phyloP scores from a whole-genome alignment of 2,113 vertebrate genomes.

The Hystrix cristata region DNA sequence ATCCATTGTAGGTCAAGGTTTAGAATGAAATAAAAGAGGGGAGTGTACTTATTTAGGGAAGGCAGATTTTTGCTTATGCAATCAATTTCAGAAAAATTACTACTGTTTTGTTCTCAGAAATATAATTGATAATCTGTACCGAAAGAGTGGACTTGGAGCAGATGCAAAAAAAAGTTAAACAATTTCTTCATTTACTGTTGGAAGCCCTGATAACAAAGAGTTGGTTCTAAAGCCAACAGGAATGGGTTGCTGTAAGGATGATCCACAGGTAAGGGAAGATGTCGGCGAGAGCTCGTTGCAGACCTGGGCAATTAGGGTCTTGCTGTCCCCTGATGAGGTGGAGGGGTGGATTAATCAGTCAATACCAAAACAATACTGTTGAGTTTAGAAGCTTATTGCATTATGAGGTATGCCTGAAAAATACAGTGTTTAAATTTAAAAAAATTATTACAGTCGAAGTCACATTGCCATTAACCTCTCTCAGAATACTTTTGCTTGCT shows the following conservation, averaged over 20 bases:
- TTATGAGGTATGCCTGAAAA: neutral
- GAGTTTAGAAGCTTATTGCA: neutral
- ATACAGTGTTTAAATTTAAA: neutral
- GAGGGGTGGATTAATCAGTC: neutral
- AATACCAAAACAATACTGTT: neutral
- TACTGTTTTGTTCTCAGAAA: neutral
- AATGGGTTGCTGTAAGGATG: neutral
- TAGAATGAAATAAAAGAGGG: slow-evolving; percentile 8
- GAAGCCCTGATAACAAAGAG: neutral
- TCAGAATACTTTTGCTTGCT: neutral
- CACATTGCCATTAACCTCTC: neutral
- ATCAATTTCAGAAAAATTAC: slow-evolving; percentile 23
- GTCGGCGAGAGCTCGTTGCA: neutral
- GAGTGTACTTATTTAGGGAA: neutral
- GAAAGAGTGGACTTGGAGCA: slow-evolving; percentile 15
- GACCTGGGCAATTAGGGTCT: neutral
- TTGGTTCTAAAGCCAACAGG: neutral
- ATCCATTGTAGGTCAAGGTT: slow-evolving; percentile 3
- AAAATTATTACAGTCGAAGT: neutral
- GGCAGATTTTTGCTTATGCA: slow-evolving; percentile 19
- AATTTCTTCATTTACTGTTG: slow-evolving; percentile 46
- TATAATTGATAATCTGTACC: neutral
- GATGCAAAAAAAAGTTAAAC: neutral
- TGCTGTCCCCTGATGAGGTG: neutral
- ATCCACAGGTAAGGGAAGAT: neutral